Percentiles rank a stretch among this genome's conserved stretches.
Evolutionary conservation across 2,113 vertebrate genomes (phyloP).

Genomic region (Pedionomus torquatus): DNA sequence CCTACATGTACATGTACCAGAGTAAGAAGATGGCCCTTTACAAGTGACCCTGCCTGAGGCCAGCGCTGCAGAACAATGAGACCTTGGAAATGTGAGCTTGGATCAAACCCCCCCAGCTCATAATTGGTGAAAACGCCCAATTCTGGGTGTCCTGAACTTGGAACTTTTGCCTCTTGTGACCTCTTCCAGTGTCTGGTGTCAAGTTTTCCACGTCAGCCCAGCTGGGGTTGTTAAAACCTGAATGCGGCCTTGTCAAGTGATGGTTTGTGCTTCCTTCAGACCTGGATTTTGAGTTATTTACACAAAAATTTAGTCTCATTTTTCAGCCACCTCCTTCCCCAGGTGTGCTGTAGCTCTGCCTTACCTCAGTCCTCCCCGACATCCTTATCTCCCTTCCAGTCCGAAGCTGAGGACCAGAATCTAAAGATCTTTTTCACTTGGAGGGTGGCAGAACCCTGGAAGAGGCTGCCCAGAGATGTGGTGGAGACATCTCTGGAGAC

Average conservation of each 20-base stretch:
- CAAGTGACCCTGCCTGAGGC: constrained; percentile 50
- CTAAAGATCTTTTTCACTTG: no score
- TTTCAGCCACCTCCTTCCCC: background rate
- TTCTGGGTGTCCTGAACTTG: background rate
- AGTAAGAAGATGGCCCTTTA: constrained; percentile 85
- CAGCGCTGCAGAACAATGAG: accelerated
- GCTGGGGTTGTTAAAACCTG: background rate
- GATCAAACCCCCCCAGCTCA: background rate
- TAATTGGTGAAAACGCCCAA: accelerated
- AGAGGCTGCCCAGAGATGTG: no score
- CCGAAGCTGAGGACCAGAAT: background rate
- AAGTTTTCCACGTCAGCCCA: background rate
- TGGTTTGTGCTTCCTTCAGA: background rate
- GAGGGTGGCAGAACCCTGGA: no score
- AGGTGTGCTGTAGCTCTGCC: background rate
- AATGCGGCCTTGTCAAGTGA: background rate
- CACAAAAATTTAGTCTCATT: background rate
- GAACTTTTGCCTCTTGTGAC: background rate
- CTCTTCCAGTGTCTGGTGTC: background rate
- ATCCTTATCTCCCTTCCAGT: background rate
- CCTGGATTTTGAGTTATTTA: background rate
- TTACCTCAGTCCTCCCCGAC: background rate
- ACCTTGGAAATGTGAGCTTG: accelerated
- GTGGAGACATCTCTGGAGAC: no score
- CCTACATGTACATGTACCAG: constrained; percentile 92